Percentiles rank a stretch among this genome's conserved stretches.
Evolutionary conservation across 2,888 invertebrate species (phyloP).

Genomic region (Coleophora deauratella): DNA sequence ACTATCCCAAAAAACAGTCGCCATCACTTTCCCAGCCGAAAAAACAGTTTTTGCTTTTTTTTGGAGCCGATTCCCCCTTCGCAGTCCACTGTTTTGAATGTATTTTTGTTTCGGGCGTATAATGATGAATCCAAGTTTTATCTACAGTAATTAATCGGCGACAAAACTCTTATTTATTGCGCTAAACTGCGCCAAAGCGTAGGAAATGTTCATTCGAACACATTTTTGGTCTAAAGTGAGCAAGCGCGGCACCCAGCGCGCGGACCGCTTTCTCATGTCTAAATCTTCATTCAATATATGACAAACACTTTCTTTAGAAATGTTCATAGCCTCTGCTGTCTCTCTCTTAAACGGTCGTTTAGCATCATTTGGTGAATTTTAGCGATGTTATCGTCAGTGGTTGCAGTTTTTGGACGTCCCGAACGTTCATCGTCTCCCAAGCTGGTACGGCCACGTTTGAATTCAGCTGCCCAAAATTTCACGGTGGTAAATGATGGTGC

Average conservation of each 20-base stretch:
- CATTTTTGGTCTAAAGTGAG: constrained; percentile 18
- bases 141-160: constrained; percentile 5
- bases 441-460: constrained; percentile 18
- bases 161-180: constrained; percentile 3
- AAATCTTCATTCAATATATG: constrained; percentile 19
- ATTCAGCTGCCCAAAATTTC: constrained; percentile 18
- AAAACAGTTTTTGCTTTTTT: constrained; percentile 7
- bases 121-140: constrained; percentile 7
- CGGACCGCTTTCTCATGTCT: constrained; percentile 20
- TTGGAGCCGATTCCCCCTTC: constrained; percentile 11
- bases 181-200: constrained; percentile 6
- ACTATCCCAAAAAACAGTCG: constrained; percentile 21
- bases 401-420: constrained; percentile 9
- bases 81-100: constrained; percentile 9
- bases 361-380: constrained; percentile 19
- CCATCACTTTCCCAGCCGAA: constrained; percentile 60
- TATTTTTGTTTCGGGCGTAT: constrained; percentile 7
- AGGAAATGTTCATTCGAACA: constrained; percentile 7
- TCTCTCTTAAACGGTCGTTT: constrained; percentile 14
- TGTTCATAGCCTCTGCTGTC: constrained; percentile 12
- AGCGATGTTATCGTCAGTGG: constrained; percentile 15
- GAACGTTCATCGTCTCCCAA: constrained; percentile 16
- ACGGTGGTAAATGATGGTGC: constrained; percentile 14
- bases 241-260: constrained; percentile 28
- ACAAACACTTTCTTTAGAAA: constrained; percentile 11